Percentiles rank a stretch among this genome's conserved stretches.
Conservation (phyloP, 1,140 invertebrate species). For the Drosophila kikkawai region DNA sequence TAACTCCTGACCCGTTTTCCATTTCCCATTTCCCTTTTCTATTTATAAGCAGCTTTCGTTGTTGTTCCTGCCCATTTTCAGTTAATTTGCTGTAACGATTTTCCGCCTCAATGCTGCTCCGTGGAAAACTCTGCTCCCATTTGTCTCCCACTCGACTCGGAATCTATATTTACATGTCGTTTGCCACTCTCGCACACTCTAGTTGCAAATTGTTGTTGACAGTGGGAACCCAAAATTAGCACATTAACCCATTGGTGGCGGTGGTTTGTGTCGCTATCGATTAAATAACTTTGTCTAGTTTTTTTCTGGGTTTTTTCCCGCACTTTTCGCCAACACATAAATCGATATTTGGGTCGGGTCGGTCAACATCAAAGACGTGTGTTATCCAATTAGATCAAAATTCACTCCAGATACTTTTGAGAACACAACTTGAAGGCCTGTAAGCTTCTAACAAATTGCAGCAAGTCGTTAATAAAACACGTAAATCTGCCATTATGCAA, state of each 20-base stretch:
- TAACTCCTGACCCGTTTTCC: constrained; percentile 72
- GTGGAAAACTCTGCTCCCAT: constrained; percentile 46
- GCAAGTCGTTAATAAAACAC: constrained; percentile 57
- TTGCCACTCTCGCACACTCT: constrained; percentile 31
- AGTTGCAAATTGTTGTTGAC: constrained; percentile 49
- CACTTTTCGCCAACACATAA: constrained; percentile 32
- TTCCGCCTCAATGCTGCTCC: constrained; percentile 63
- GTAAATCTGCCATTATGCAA: constrained; percentile 52
- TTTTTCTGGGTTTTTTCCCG: constrained; percentile 4
- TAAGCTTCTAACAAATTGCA: constrained; percentile 48
- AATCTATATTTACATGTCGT: constrained; percentile 50
- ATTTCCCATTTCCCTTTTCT: constrained; percentile 34
- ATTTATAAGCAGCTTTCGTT: constrained; percentile 66
- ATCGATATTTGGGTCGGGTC: constrained; percentile 58
- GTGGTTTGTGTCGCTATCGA: constrained; percentile 54
- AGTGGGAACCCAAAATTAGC: constrained; percentile 71
- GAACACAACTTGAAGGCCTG: not conserved
- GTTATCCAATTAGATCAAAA: constrained; percentile 66
- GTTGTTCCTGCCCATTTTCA: constrained; percentile 56
- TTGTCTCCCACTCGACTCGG: constrained; percentile 35
- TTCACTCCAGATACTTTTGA: constrained; percentile 6
- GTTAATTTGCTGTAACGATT: constrained; percentile 80
- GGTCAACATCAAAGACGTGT: constrained; percentile 41
- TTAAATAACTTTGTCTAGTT: constrained; percentile 66
- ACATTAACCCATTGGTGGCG: constrained; percentile 74